Percentiles rank a stretch among this genome's conserved stretches.
Conservation (phyloP, 2,797 vertebrate genomes). For the Rhinophrynus dorsalis region DNA sequence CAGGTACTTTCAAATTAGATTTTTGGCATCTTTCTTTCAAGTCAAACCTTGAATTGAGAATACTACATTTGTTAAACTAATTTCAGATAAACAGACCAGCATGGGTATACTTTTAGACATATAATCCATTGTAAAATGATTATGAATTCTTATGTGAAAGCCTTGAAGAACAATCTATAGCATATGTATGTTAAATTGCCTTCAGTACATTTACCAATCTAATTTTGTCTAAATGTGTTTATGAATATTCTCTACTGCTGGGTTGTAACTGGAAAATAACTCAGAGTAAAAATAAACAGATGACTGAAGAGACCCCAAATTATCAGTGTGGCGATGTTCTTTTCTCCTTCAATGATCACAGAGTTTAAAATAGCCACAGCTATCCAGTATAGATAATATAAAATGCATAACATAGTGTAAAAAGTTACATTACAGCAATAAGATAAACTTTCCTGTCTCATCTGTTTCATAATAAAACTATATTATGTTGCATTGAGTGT, state of each 20-base stretch:
- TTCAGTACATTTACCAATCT: constrained; percentile 34
- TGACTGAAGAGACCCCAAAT: background rate
- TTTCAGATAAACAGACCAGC: constrained; percentile 33
- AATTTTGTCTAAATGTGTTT: constrained; percentile 39
- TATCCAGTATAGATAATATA: no score
- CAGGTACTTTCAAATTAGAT: constrained; percentile 24
- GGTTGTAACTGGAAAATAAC: constrained; percentile 21
- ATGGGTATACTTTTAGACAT: constrained; percentile 19
- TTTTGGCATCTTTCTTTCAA: constrained; percentile 15
- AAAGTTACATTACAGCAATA: no score
- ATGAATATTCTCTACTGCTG: constrained; percentile 13
- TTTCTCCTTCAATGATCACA: no score
- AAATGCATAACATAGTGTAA: no score
- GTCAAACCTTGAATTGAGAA: constrained; percentile 32
- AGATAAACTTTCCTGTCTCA: no score
- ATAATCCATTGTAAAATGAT: constrained; percentile 40
- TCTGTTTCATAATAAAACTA: no score
- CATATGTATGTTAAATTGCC: constrained; percentile 29
- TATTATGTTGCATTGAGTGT: no score
- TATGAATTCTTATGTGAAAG: constrained; percentile 33
- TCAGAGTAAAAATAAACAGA: constrained; percentile 5
- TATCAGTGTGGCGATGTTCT: no score
- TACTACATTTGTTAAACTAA: constrained; percentile 43
- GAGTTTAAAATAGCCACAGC: no score
- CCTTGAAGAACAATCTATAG: constrained; percentile 39